Evolutionary conservation across 2,113 vertebrate genomes (phyloP), one percentile per base, ranked within the genome.

Genomic region (Ranitomeya variabilis): DNA sequence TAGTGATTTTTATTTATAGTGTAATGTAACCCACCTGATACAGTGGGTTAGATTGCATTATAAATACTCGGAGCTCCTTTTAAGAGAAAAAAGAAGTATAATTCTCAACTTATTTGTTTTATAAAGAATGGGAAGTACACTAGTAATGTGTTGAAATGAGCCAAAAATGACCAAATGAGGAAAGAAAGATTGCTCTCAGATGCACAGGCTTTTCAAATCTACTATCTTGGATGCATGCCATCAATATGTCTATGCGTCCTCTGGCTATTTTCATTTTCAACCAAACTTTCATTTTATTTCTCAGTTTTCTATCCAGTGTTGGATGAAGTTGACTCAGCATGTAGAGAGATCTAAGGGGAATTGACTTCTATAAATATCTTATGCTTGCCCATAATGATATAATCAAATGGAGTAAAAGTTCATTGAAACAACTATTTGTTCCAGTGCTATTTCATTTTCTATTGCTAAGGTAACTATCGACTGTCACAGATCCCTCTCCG

Each of bases 181-280:
- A 57, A 80, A 80, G 13, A 51, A 51, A 51, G 60, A 83, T 78
- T 57, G 60, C 21, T 74, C 74, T 88, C 52, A 66, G 31, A 83
- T 83, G 71, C 57, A 88, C 69, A 88, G 69, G 80, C 73, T 88
- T 83, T 82, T 88, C 54, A 66, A 83, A 88, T 88, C 80, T 80
- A 83, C 45, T 88, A 83, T 14, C 14, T 54, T 88, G 87, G 87
- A 83, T 14, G 23, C 7, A 31, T 54, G 62, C 87, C 87, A 88
- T 21, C 23, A 76, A 82, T 66, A 55, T 87, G 87, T 88, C 62
- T 13, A 55, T 83, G 55, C 19, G 51, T 88, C 73, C 23, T 55
- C 57, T 88, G 80, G 51, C 54, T 83, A 64, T 67, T 66, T 64
- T 77, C 57, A 88, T 83, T 55, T 83, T 83, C 12, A 80, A 71